Evolutionary conservation across 1,140 invertebrate genomes (phyloP), one percentile per base, ranked within the genome.

Genomic region (Cryptotermes secundus): DNA sequence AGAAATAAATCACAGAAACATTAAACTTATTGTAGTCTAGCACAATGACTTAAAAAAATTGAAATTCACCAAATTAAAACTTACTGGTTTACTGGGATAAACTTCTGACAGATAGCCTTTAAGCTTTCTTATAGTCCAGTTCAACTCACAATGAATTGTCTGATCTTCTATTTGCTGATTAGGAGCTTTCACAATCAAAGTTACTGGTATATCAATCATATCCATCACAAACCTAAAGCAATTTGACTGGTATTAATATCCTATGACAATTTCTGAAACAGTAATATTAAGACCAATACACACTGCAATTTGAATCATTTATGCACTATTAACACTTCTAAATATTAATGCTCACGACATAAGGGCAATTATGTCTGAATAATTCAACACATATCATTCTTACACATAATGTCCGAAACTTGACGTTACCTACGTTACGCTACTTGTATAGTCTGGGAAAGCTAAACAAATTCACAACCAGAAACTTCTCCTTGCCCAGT

Each of bases 81-180:
- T 93, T 92, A 98, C 97, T 88, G 96, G 96, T 93, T 96, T 96
- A 88, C 93, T 96, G 26, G 96, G 96, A 92, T 97, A 97, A 83
- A 96, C 94, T 89, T 95, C 92, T 9, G 94, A 93, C 34, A 98
- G 90, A 88, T 97, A 94, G 85, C 93, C 93, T 90, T 98, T 98
- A 36, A 98, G 90, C 88, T 94, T 93, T 85, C 92, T 91, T 83
- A 98, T 94, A n/a, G 95, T 96, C 96, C 96, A 98, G 85, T 93
- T 93, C 49, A 94, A 90, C 88, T 95, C 92, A 89, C 96, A 97
- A 86, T 95, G 92, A 81, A 98, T 92, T 84, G 93, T 94, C 88
- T 97, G 94, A 90, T 98, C 97, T 86, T 95, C 95, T 87, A 97
- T 94, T 90, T 96, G 94, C 89, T 97, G 96, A 91, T 96, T 97